These are phyloP conservation scores for Gallinago jamesoni DNA, from an alignment of 2,113 vertebrate genomes.

Conservation along the genomic window DNA sequence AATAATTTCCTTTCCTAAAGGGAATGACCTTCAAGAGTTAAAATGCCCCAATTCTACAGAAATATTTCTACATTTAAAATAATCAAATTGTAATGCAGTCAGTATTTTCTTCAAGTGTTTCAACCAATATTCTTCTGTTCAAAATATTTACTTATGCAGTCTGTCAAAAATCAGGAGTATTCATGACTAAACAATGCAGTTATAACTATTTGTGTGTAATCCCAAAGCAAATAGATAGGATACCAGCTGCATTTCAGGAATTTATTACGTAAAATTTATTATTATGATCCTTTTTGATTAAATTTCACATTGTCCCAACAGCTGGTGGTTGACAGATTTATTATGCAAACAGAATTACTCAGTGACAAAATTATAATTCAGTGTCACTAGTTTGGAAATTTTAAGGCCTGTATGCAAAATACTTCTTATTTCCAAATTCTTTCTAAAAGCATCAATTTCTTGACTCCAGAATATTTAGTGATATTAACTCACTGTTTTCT, in stretches of 20 bases:
- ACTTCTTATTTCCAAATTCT: not conserved
- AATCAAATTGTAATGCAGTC: not conserved
- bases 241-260: not conserved
- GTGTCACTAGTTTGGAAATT: not conserved
- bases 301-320: slow-evolving; percentile 7
- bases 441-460: not conserved
- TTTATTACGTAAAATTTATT: slow-evolving; percentile 10
- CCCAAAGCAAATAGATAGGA: not conserved
- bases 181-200: not conserved
- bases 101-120: not conserved
- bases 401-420: not conserved
- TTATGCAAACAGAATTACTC: not conserved
- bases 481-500: not conserved
- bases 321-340: not conserved
- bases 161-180: not conserved
- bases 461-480: not conserved
- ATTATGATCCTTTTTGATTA: not conserved
- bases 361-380: not conserved
- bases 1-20: not conserved
- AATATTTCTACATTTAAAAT: not conserved
- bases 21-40: not conserved
- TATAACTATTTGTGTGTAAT: not conserved
- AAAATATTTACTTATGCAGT: not conserved
- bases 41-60: not conserved
- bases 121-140: not conserved